phyloP scores from a whole-genome alignment of 2,888 invertebrate species.

The Ectemnius lituratus region DNA sequence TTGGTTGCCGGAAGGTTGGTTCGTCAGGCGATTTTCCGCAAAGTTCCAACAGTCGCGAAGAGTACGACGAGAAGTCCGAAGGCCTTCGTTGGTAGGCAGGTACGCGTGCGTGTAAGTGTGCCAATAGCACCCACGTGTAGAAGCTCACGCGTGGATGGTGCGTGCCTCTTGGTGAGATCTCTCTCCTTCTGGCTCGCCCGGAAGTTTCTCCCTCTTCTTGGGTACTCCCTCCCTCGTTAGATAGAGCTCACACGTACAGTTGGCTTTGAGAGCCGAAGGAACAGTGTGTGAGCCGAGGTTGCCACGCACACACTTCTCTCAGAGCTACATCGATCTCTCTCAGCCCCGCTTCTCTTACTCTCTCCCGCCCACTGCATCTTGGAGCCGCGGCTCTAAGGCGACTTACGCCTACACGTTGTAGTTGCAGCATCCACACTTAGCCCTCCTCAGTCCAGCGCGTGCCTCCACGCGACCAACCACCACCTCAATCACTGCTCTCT shows the following conservation, averaged over 20 bases:
- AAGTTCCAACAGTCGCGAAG: not conserved
- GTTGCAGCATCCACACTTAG: slow-evolving; percentile 77
- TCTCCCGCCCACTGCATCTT: slow-evolving; percentile 46
- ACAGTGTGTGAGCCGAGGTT: slow-evolving; percentile 25
- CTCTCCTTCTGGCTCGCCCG: slow-evolving; percentile 24
- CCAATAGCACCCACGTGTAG: slow-evolving; percentile 61
- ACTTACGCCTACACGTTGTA: slow-evolving; percentile 76
- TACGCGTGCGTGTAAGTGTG: slow-evolving; percentile 57
- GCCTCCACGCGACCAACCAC: slow-evolving; percentile 78
- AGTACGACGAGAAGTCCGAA: not conserved
- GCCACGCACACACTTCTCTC: slow-evolving; percentile 8
- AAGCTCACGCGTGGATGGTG: slow-evolving; percentile 31
- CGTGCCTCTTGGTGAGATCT: slow-evolving; percentile 36
- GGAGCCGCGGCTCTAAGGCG: slow-evolving; percentile 65
- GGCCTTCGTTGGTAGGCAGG: not conserved
- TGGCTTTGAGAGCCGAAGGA: slow-evolving; percentile 24
- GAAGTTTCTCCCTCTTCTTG: slow-evolving; percentile 21
- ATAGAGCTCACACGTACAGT: slow-evolving; percentile 22
- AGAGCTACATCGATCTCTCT: slow-evolving; percentile 29
- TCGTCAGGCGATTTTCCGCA: slow-evolving; percentile 1
- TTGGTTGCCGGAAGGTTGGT: not conserved
- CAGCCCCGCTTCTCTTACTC: slow-evolving; percentile 46
- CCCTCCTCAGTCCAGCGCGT: slow-evolving; percentile 77
- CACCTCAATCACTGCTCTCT: slow-evolving; percentile 68
- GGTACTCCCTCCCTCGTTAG: slow-evolving; percentile 5